These are phyloP conservation scores for Ptychadena robeensis DNA, from an alignment of 2,797 vertebrate species.

Conservation along the genomic window DNA sequence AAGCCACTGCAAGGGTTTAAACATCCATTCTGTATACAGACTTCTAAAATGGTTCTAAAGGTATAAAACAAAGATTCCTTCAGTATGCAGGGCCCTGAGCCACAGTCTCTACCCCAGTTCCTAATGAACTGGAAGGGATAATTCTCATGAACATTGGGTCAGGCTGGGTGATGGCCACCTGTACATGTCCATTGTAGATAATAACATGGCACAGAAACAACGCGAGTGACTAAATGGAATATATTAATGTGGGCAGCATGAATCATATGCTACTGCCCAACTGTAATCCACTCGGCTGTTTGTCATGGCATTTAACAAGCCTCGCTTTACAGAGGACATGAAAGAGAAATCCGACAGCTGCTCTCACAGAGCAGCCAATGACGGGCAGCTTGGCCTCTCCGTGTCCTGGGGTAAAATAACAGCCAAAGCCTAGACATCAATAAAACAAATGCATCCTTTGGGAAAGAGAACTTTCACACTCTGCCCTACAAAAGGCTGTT, in stretches of 20 bases:
- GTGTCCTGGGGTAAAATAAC: conserved; percentile 14
- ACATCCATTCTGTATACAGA: background rate
- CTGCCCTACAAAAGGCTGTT: background rate
- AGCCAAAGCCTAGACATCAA: background rate
- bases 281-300: conserved; percentile 23
- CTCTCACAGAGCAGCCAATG: background rate
- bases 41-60: background rate
- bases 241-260: conserved; percentile 28
- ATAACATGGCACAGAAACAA: background rate
- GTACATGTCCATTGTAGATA: background rate
- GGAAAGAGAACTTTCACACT: background rate
- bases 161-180: background rate
- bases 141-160: background rate
- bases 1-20: background rate
- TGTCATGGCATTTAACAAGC: background rate
- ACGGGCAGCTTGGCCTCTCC: background rate
- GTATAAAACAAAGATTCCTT: background rate
- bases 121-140: background rate
- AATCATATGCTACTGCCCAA: conserved; percentile 38
- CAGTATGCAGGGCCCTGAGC: no score
- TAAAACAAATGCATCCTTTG: background rate
- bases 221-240: conserved; percentile 7
- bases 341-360: conserved; percentile 8
- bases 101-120: background rate
- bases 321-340: conserved; percentile 11